Evolutionary conservation across 2,113 vertebrate species (phyloP), one percentile per base, ranked within the genome.

Genomic region (Oryzias javanicus): DNA sequence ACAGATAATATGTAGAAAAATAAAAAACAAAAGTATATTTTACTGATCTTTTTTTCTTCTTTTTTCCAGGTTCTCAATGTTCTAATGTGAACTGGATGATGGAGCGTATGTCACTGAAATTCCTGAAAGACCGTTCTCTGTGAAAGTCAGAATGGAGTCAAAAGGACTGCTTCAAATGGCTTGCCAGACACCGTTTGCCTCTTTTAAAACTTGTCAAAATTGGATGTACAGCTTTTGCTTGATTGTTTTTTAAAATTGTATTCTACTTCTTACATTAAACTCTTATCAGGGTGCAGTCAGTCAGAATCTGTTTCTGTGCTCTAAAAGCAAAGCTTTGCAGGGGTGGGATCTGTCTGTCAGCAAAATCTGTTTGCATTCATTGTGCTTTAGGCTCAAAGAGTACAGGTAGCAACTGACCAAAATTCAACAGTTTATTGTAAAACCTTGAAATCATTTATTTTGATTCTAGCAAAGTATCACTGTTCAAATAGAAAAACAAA

Each of bases 21-120:
- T 27, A 27, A 27, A 6, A 27, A 5, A 27, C n/a, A 27, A 5
- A 27, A 5, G 4, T 6, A 27, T 27, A 27, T 5, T 6, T 6
- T 27, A 27, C 5, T 27, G 6, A 27, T 27, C 45, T 40, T 24
- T 18, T n/a, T 1, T 47, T 42, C 12, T 47, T 59, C 47, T 70
- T 12, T 56, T 61, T 40, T 51, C 55, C 16, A 87, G 85, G 85
- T 87, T 74, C 82, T 87, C 41, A 87, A 87, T 72, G 85, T 87
- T 85, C 70, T 87, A 75, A 80, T 62, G 48, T 40, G 40, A 71
- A 64, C 8, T 10, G 29, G 70, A 67, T 2, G 20, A 18, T 60
- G 60, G 53, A 70, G 16, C 53, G 50, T 48, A 10, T 24, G 20
- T 55, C 46, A 17, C 65, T 18, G 19, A 49, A 55, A 66, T 22